Evolutionary conservation across 2,888 invertebrate genomes (phyloP), one percentile per base, ranked within the genome.

Genomic region (Rhingia campestris): DNA sequence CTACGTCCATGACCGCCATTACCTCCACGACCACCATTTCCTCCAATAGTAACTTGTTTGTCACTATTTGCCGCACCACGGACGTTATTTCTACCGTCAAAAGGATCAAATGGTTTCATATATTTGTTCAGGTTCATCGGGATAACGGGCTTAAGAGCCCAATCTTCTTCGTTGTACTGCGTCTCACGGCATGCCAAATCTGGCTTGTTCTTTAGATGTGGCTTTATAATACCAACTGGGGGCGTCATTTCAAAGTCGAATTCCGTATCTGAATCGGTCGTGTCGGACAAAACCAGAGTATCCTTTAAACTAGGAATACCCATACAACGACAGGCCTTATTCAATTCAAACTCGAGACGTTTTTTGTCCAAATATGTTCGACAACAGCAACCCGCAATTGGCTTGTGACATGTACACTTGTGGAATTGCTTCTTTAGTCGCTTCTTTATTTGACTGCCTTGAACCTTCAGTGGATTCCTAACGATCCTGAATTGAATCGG

Each of bases 171-270:
- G 51, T 91, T 88, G 87, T 95, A 95, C 87, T 95, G 95, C 0
- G 94, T 94, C 70, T 94, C 94, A 0, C 92, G 92, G 85, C 94
- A 93, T 3, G 87, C 87, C 2, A 93, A 90, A 86, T 93, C 93
- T 0, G 91, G 91, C 76, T 90, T 91, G 3, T 91, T 90, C 61
- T 92, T 91, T 7, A 93, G 92, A 73, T 93, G 92, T 1, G 94
- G 92, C 86, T 93, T 94, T 63, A 95, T 94, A 45, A 95, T 92
- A 0, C 94, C 95, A 49, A 94, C 95, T 0, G 95, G 95, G 0
- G 95, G 95, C 0, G 95, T 95, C 66, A 95, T 95, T 79, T 95
- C 95, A 47, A 95, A 94, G 87, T 95, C 95, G 90, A 94, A 93
- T 73, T 95, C 95, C 1, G 93, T 94, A 80, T 94, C 94, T 30